phyloP scores from a whole-genome alignment of 2,113 vertebrate species.

The Acrocephalus arundinaceus region DNA sequence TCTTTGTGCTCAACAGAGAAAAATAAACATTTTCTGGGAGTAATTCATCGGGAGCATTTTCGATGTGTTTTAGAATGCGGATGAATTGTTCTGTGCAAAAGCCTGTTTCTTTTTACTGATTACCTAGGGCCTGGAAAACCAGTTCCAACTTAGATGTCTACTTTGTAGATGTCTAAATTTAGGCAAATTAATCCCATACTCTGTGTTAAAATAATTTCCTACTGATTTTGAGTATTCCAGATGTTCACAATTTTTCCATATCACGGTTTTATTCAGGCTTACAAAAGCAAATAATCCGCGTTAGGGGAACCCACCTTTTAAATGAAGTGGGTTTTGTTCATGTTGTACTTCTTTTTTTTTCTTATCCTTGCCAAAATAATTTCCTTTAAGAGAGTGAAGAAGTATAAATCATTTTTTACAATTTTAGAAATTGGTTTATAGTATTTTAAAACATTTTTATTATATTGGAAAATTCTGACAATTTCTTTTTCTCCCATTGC shows the following conservation, averaged over 20 bases:
- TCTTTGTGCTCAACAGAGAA: neutral
- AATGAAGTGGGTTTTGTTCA: neutral
- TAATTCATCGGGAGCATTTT: constrained; percentile 1
- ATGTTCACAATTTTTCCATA: constrained; percentile 32
- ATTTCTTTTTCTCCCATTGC: neutral
- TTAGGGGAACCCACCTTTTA: neutral
- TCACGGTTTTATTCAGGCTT: neutral
- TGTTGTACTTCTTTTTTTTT: neutral
- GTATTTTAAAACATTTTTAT: neutral
- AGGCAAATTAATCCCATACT: constrained; percentile 24
- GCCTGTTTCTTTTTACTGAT: constrained; percentile 37
- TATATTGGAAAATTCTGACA: neutral
- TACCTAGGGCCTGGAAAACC: constrained; percentile 9
- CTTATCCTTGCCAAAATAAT: neutral
- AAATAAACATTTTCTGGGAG: constrained; percentile 15
- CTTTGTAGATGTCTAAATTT: constrained; percentile 27
- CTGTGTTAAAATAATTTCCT: constrained; percentile 20
- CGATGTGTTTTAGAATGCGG: neutral
- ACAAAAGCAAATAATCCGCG: constrained; percentile 5
- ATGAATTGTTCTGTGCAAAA: neutral
- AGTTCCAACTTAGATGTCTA: neutral
- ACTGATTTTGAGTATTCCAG: constrained; percentile 29
- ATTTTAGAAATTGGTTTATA: neutral
- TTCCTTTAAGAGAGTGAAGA: neutral
- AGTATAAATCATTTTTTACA: neutral